phyloP scores from a whole-genome alignment of 2,113 vertebrate species.

The Natator depressus region DNA sequence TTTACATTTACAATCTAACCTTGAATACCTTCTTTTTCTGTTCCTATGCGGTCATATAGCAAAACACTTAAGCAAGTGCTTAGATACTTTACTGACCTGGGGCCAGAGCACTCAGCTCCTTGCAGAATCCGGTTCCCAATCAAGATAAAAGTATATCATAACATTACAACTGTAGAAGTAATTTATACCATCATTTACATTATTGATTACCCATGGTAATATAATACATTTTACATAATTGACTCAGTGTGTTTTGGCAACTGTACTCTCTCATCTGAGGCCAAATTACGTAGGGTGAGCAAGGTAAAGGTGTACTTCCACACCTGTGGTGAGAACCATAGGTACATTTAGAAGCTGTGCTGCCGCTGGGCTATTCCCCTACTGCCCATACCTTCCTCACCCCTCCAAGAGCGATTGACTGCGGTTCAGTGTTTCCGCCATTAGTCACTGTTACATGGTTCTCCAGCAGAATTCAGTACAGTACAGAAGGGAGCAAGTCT shows the following conservation, averaged over 20 bases:
- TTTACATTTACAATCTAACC: neutral
- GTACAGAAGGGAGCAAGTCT: neutral
- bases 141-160: neutral
- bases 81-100: neutral
- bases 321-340: neutral
- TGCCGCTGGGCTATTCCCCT: neutral
- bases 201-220: neutral
- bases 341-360: neutral
- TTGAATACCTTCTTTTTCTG: neutral
- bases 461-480: neutral
- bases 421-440: neutral
- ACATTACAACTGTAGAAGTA: rapidly evolving
- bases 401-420: neutral
- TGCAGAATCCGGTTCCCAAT: neutral
- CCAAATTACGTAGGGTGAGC: neutral
- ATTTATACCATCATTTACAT: neutral
- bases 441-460: neutral
- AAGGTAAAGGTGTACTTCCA: neutral
- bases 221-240: neutral
- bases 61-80: neutral
- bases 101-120: neutral
- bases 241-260: neutral
- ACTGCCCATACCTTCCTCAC: neutral
- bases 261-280: neutral
- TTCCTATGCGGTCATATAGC: rapidly evolving